These are phyloP conservation scores for Lasioglossum figueresi DNA, from an alignment of 2,888 invertebrate genomes.

Conservation along the genomic window DNA sequence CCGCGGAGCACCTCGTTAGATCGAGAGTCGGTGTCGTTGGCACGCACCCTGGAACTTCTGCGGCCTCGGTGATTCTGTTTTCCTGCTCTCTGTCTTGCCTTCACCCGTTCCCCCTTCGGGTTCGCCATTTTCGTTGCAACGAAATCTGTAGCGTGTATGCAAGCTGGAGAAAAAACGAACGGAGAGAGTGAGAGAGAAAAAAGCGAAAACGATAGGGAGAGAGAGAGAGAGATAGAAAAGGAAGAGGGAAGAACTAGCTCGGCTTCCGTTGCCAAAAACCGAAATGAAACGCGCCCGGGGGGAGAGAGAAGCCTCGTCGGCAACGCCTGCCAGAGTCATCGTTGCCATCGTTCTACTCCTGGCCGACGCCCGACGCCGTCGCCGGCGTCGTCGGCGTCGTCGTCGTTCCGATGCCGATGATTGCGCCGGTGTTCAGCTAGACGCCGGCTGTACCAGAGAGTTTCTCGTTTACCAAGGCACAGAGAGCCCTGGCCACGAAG, in stretches of 20 bases:
- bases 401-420: slow-evolving; percentile 7
- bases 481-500: slow-evolving; percentile 25
- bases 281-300: slow-evolving; percentile 71
- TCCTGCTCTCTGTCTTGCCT: neutral
- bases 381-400: neutral
- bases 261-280: slow-evolving; percentile 71
- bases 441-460: slow-evolving; percentile 31
- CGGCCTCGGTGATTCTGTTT: slow-evolving; percentile 10
- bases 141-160: slow-evolving; percentile 31
- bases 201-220: slow-evolving; percentile 15
- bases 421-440: slow-evolving; percentile 2
- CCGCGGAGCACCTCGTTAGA: slow-evolving; percentile 74
- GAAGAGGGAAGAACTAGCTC: slow-evolving; percentile 16
- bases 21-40: slow-evolving; percentile 68
- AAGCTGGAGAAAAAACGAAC: neutral
- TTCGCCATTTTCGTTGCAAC: slow-evolving; percentile 25
- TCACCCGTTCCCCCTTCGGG: slow-evolving; percentile 33
- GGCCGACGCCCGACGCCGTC: neutral
- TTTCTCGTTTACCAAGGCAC: slow-evolving; percentile 51
- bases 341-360: slow-evolving; percentile 34
- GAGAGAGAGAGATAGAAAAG: neutral
- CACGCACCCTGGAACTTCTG: slow-evolving; percentile 56
- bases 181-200: neutral
- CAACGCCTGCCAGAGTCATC: slow-evolving; percentile 63
- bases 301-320: slow-evolving; percentile 31